Conservation (phyloP, 2,113 vertebrate genomes). For the Dicerorhinus sumatrensis region DNA sequence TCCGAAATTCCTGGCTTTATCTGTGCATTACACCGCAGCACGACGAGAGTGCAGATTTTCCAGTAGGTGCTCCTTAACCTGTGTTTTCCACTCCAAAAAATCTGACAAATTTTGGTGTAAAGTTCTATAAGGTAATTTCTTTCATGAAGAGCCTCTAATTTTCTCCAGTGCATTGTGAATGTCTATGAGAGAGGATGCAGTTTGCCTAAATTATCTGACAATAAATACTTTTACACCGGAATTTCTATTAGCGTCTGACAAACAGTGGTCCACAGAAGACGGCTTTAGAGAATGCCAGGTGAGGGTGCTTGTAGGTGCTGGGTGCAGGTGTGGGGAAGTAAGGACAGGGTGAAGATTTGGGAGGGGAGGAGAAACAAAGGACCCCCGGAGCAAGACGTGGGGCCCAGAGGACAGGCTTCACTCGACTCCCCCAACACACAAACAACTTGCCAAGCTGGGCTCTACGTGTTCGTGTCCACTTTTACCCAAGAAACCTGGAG, state of each 20-base stretch:
- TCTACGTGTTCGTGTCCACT: fast-evolving
- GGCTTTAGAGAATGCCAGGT: not conserved
- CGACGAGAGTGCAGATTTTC: not conserved
- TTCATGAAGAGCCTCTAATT: not conserved
- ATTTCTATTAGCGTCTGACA: not conserved
- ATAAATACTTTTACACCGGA: not conserved
- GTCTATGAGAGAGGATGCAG: not conserved
- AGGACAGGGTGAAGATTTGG: not conserved
- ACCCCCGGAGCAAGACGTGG: too few species aligned
- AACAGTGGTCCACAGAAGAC: not conserved
- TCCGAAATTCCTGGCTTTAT: not conserved
- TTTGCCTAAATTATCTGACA: not conserved
- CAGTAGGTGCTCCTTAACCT: not conserved
- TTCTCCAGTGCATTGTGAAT: not conserved
- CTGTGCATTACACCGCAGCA: fast-evolving
- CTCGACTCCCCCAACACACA: fast-evolving
- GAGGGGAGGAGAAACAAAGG: not conserved
- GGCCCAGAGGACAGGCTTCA: not conserved
- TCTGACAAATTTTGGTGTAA: not conserved
- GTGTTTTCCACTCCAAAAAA: not conserved
- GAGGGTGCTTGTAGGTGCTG: fast-evolving
- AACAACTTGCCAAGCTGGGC: not conserved
- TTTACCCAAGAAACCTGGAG: not conserved
- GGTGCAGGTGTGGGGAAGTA: not conserved
- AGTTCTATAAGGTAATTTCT: not conserved